A percentile compares a stretch with the other conserved stretches of the same genome.
Conservation (phyloP, 2,888 invertebrate species). For the Lamellibrachia satsuma region DNA sequence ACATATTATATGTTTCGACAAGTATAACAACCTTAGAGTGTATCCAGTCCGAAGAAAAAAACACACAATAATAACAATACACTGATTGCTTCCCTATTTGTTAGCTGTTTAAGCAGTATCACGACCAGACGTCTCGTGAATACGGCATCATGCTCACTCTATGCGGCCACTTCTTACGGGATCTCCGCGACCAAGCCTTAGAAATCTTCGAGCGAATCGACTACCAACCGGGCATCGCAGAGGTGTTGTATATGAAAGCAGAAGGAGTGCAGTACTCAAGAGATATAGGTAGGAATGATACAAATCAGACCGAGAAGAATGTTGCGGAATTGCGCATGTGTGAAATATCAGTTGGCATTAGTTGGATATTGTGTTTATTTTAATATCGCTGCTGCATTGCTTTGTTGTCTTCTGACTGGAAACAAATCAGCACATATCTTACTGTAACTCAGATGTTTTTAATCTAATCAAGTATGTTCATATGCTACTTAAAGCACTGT, state of each 20-base stretch:
- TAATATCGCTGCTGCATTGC: background rate
- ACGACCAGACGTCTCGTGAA: conserved; percentile 31
- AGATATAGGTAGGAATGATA: background rate
- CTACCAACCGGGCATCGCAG: conserved; percentile 43
- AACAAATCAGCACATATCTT: too few relatives aligned
- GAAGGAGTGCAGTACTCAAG: background rate
- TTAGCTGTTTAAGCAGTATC: conserved; percentile 37
- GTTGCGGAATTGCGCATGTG: background rate
- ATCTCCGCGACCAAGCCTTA: conserved; percentile 37
- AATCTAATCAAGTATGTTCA: too few relatives aligned
- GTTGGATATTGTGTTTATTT: background rate
- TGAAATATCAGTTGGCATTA: background rate
- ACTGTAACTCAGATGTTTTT: too few relatives aligned
- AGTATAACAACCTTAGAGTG: too few relatives aligned
- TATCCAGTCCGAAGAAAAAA: background rate
- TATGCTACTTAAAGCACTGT: too few relatives aligned
- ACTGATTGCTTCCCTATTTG: background rate
- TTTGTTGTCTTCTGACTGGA: background rate
- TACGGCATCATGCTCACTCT: conserved; percentile 41
- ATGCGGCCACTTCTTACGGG: conserved; percentile 44
- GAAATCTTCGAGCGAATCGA: conserved; percentile 39
- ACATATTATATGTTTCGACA: too few relatives aligned
- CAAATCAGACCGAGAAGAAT: background rate
- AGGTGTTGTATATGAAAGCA: conserved; percentile 39
- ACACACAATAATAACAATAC: background rate